phyloP scores from a whole-genome alignment of 2,113 vertebrate genomes.

The Bagarius yarrelli region DNA sequence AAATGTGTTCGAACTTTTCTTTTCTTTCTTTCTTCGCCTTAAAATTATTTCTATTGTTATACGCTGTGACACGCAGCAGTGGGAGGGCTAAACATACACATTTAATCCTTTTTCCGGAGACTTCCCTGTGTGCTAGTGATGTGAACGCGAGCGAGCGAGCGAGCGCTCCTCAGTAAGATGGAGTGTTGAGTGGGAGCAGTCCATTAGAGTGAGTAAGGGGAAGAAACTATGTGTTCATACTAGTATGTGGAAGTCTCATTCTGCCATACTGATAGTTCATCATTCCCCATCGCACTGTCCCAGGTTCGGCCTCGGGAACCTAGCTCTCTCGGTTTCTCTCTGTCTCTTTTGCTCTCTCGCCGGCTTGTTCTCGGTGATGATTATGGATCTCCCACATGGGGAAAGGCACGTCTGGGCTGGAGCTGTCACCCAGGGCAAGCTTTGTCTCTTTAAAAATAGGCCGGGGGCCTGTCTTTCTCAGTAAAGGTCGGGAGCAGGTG shows the following conservation, averaged over 20 bases:
- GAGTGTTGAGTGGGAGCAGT: conserved; percentile 43
- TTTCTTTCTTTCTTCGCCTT: conserved; percentile 18
- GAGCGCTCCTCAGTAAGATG: conserved; percentile 35
- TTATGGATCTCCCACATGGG: conserved; percentile 56
- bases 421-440: conserved; percentile 55
- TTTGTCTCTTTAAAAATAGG: conserved; percentile 59
- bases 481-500: conserved; percentile 60
- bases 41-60: conserved; percentile 38
- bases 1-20: neutral
- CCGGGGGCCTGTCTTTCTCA: conserved; percentile 49
- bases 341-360: conserved; percentile 38
- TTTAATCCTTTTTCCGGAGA: conserved; percentile 40
- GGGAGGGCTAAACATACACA: conserved; percentile 38
- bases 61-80: conserved; percentile 35
- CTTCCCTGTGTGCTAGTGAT: conserved; percentile 22
- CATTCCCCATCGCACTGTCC: conserved; percentile 48
- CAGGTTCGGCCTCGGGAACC: conserved; percentile 32
- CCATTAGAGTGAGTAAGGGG: conserved; percentile 51
- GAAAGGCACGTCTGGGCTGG: conserved; percentile 47
- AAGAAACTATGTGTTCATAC: conserved; percentile 49
- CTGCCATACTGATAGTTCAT: conserved; percentile 60
- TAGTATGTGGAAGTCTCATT: conserved; percentile 53
- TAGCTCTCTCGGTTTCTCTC: conserved; percentile 38
- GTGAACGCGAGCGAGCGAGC: conserved; percentile 27
- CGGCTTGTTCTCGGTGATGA: conserved; percentile 46